A percentile compares a stretch with the other conserved stretches of the same genome.
phyloP scores from a whole-genome alignment of 2,888 invertebrate species.

The Hofmannophila pseudospretella region DNA sequence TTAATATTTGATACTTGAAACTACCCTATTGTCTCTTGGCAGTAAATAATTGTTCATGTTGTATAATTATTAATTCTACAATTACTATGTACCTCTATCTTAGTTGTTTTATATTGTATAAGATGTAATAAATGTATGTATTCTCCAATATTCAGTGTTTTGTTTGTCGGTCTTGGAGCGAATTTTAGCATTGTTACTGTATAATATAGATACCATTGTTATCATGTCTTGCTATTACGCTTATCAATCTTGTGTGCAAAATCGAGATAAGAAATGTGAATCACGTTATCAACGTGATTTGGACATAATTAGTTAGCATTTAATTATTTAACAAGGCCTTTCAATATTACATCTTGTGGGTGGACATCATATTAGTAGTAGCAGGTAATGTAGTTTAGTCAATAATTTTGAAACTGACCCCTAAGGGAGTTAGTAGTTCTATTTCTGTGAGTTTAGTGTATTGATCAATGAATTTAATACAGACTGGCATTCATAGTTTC shows the following conservation, averaged over 20 bases:
- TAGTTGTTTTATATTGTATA: constrained; percentile 51
- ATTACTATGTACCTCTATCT: constrained; percentile 36
- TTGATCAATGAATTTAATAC: no score
- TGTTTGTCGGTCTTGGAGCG: constrained; percentile 10
- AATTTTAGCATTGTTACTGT: background rate
- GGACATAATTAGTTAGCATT: no score
- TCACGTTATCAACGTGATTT: no score
- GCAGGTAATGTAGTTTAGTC: no score
- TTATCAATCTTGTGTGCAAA: constrained; percentile 1
- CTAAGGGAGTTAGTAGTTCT: no score
- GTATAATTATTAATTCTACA: constrained; percentile 24
- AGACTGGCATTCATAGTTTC: no score
- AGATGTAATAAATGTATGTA: constrained; percentile 51
- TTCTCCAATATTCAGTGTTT: constrained; percentile 33
- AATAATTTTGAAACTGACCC: no score
- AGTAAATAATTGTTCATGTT: constrained; percentile 25
- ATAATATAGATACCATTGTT: background rate
- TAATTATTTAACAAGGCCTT: no score
- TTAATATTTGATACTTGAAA: constrained; percentile 13
- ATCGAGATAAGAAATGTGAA: background rate
- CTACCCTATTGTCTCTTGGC: constrained; percentile 20
- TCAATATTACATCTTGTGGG: no score
- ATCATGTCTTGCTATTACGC: background rate
- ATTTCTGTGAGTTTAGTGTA: no score
- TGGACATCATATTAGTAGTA: no score